phyloP scores from a whole-genome alignment of 2,797 vertebrate genomes.

The Hoplostethus mediterraneus region DNA sequence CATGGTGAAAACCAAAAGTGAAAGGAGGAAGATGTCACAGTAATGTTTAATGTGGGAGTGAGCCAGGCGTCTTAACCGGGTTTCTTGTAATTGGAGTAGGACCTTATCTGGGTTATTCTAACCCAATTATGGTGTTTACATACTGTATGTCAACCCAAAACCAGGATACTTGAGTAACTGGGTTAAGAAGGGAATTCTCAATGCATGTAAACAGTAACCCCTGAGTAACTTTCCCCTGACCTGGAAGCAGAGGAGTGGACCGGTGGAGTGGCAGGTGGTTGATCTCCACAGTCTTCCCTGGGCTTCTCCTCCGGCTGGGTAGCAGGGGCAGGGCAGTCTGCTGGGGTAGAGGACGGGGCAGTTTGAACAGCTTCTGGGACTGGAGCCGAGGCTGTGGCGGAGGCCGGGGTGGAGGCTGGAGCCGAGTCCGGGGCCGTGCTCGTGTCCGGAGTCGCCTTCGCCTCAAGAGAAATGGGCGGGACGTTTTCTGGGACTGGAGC shows the following conservation, averaged over 20 bases:
- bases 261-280: conserved; percentile 43
- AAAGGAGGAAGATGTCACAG: no score
- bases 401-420: background rate
- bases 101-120: no score
- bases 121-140: no score
- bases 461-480: conserved; percentile 16
- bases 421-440: conserved; percentile 8
- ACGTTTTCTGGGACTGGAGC: conserved; percentile 38
- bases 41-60: no score
- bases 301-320: conserved; percentile 60
- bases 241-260: conserved; percentile 69
- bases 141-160: no score
- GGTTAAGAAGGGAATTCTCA: no score
- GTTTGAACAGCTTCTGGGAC: conserved; percentile 24
- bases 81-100: no score
- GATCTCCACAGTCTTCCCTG: conserved; percentile 55
- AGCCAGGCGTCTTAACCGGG: no score
- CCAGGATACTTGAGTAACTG: no score
- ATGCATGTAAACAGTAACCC: no score
- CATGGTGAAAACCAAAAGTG: no score
- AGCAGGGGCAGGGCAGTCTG: conserved; percentile 21
- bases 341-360: conserved; percentile 5
- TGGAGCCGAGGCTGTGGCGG: conserved; percentile 9
- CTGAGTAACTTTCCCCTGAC: conserved; percentile 45
- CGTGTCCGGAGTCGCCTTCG: conserved; percentile 27